These are phyloP conservation scores for Monomorium pharaonis DNA, from an alignment of 1,140 invertebrate species.

Conservation along the genomic window DNA sequence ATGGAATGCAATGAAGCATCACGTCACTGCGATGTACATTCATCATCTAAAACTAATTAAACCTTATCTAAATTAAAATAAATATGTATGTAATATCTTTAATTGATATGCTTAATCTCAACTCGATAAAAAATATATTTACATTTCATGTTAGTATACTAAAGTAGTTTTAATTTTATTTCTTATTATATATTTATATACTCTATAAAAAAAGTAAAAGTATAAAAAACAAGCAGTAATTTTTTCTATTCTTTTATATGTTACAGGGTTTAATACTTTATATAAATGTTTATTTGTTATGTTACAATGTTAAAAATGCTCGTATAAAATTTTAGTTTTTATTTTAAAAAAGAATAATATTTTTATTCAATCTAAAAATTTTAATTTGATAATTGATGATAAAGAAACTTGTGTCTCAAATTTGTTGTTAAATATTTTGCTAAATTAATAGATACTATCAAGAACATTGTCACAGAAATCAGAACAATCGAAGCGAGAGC, in stretches of 20 bases:
- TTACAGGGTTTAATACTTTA: neutral
- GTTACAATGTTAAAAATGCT: neutral
- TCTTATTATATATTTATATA: neutral
- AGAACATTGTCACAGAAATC: neutral
- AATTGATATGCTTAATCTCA: neutral
- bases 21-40: neutral
- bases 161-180: neutral
- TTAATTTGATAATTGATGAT: neutral
- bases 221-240: neutral
- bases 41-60: neutral
- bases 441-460: neutral
- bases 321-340: neutral
- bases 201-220: neutral
- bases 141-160: neutral
- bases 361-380: neutral
- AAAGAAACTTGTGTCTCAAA: neutral
- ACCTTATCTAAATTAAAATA: constrained; percentile 6
- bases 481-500: constrained; percentile 37
- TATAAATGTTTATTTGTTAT: neutral
- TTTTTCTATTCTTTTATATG: neutral
- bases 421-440: neutral
- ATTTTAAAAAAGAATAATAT: neutral
- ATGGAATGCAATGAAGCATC: neutral
- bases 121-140: neutral
- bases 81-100: neutral